phyloP scores from a whole-genome alignment of 2,113 vertebrate genomes.

The Myiozetetes cayanensis region DNA sequence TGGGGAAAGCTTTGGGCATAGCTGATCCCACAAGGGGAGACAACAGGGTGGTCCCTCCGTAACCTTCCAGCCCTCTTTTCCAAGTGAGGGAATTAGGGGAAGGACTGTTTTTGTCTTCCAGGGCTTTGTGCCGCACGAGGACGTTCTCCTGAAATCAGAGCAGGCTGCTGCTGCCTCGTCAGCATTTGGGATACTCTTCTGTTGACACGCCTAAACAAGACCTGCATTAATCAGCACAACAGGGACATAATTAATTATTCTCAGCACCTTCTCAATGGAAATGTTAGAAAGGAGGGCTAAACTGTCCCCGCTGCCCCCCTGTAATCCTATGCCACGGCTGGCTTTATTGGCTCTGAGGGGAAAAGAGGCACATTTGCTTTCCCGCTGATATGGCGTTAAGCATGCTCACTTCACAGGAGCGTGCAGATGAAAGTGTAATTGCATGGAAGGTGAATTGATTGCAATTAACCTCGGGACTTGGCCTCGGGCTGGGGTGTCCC shows the following conservation, averaged over 20 bases:
- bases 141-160: not conserved
- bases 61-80: not conserved
- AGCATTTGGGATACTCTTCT: conserved; percentile 1
- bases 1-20: not conserved
- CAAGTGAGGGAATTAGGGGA: not conserved
- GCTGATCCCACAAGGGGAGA: not conserved
- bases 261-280: conserved; percentile 32
- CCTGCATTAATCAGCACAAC: conserved; percentile 19
- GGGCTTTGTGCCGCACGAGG: not conserved
- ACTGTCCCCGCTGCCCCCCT: not conserved
- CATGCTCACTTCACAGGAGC: conserved; percentile 69
- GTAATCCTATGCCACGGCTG: conserved; percentile 41
- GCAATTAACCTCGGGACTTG: conserved; percentile 81
- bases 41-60: not conserved
- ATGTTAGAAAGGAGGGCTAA: conserved; percentile 27
- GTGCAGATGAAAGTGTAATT: conserved; percentile 91
- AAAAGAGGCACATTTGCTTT: conserved; percentile 43
- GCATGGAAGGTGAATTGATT: conserved; percentile 87
- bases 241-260: conserved; percentile 55
- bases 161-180: not conserved
- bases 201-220: not conserved
- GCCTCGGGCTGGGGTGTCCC: conserved; percentile 74
- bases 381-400: conserved; percentile 53
- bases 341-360: conserved; percentile 57
- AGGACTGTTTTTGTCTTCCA: not conserved